These are phyloP conservation scores for Amphiura filiformis DNA, from an alignment of 35 echinoderm and acorn worm species.

Conservation along the genomic window DNA sequence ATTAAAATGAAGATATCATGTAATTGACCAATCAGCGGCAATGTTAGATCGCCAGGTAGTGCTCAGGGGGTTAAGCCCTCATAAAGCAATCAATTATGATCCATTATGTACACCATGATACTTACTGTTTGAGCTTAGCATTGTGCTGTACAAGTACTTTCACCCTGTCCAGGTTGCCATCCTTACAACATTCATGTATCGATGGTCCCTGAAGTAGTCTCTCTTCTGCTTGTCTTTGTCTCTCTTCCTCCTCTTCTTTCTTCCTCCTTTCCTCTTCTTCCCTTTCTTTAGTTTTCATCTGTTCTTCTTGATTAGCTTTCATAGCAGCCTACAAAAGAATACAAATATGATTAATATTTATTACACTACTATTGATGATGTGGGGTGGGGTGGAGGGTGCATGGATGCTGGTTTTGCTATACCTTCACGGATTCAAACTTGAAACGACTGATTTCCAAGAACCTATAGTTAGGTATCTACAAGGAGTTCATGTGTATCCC, in stretches of 20 bases:
- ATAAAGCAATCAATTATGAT: no score
- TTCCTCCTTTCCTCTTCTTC: constrained; percentile 36
- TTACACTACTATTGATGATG: constrained; percentile 8
- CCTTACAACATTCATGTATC: constrained; percentile 85
- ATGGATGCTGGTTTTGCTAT: no score
- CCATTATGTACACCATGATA: background rate
- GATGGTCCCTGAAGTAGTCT: constrained; percentile 60
- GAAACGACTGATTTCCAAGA: no score
- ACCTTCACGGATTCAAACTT: no score
- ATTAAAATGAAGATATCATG: no score
- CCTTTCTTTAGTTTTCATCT: constrained; percentile 28
- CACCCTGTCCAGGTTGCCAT: constrained; percentile 64
- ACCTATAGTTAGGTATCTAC: no score
- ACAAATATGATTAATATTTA: no score
- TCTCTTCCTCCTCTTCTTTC: constrained; percentile 71
- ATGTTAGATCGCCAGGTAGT: no score
- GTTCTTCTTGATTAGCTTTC: constrained; percentile 45
- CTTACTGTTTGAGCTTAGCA: constrained; percentile 76
- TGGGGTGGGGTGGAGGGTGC: constrained; percentile 25
- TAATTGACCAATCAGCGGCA: no score
- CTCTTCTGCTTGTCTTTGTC: constrained; percentile 51
- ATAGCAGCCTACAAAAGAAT: constrained; percentile 74
- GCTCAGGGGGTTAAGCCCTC: no score
- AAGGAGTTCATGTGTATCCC: no score
- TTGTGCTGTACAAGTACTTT: constrained; percentile 57